Conservation (phyloP, 2,888 invertebrate species). For the Drosophila rellima region DNA sequence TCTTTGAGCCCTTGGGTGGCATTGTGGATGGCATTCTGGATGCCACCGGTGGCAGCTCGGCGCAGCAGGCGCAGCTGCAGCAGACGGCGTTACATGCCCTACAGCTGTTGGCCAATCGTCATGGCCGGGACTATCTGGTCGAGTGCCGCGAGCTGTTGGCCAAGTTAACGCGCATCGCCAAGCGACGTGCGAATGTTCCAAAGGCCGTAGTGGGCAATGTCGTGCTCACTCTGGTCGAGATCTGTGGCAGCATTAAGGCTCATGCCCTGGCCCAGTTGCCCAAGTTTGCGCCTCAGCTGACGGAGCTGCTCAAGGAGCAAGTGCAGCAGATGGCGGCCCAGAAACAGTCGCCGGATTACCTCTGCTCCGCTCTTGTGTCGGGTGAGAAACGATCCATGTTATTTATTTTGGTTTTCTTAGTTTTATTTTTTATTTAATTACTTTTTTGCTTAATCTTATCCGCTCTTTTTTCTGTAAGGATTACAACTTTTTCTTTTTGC, state of each 20-base stretch:
- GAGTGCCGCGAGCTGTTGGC: conserved; percentile 90
- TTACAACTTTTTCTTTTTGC: neutral
- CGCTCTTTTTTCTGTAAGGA: neutral
- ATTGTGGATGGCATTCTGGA: conserved; percentile 87
- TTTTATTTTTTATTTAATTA: neutral
- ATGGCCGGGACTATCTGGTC: conserved; percentile 89
- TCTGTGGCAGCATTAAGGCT: conserved; percentile 91
- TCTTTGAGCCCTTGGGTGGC: conserved; percentile 88
- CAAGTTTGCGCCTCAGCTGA: conserved; percentile 91
- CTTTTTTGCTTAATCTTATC: neutral
- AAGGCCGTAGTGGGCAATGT: conserved; percentile 89
- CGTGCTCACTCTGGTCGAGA: conserved; percentile 89
- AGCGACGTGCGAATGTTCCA: conserved; percentile 76
- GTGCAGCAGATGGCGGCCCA: conserved; percentile 86
- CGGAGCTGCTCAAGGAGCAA: conserved; percentile 89
- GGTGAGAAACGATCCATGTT: conserved; percentile 50
- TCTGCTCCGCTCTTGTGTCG: conserved; percentile 87
- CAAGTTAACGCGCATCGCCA: conserved; percentile 87
- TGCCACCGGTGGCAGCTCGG: conserved; percentile 85
- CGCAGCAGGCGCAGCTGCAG: conserved; percentile 87
- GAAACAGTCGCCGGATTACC: conserved; percentile 78
- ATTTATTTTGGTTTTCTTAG: neutral
- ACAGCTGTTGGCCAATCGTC: conserved; percentile 92
- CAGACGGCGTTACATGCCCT: conserved; percentile 94
- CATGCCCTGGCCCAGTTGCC: conserved; percentile 91